phyloP scores from a whole-genome alignment of 2,888 invertebrate species.

The Cepaea hortensis region DNA sequence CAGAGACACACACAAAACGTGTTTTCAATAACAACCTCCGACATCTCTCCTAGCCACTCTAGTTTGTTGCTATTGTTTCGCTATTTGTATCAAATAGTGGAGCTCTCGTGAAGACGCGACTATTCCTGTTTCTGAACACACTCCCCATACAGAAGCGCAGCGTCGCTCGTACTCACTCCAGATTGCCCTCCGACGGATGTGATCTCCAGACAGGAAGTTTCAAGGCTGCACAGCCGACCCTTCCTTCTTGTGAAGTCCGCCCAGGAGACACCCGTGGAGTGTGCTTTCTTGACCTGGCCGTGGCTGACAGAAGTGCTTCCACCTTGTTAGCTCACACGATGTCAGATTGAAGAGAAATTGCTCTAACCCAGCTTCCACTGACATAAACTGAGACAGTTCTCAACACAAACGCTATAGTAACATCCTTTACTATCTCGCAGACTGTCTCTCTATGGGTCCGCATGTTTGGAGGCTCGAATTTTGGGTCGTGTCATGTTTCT shows the following conservation, averaged over 20 bases:
- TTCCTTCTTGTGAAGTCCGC: neutral
- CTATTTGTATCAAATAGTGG: neutral
- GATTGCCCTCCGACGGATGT: neutral
- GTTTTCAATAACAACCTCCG: neutral
- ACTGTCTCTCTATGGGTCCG: too few species aligned
- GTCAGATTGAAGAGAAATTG: neutral
- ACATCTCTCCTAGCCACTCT: neutral
- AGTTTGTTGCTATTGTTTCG: neutral
- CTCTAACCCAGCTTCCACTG: too few species aligned
- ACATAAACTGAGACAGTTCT: too few species aligned
- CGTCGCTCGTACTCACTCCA: neutral
- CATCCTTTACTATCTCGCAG: too few species aligned
- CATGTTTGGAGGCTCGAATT: too few species aligned
- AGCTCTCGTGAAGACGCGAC: too few species aligned
- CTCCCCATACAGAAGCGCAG: neutral
- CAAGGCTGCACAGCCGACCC: conserved; percentile 1
- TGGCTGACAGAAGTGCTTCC: conserved; percentile 24
- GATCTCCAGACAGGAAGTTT: conserved; percentile 1
- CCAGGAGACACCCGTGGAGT: conserved; percentile 18
- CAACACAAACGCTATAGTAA: too few species aligned
- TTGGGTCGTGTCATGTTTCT: too few species aligned
- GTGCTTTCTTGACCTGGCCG: neutral
- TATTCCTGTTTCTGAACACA: neutral
- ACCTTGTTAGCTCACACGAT: conserved; percentile 34
- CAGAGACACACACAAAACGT: too few species aligned